Conservation (phyloP, 2,888 invertebrate species). For the Odontocerum albicorne region DNA sequence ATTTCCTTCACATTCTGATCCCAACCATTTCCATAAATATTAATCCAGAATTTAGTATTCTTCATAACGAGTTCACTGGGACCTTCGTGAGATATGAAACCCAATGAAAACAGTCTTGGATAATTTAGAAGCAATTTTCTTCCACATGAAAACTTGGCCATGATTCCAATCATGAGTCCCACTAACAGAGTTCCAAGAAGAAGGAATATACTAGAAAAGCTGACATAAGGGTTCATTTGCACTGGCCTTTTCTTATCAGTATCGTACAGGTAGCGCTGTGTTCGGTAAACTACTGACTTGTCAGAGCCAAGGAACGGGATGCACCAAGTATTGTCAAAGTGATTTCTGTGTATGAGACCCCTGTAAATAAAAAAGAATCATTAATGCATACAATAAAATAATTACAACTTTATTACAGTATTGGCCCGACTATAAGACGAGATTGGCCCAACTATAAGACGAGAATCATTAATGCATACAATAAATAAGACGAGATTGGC, state of each 20-base stretch:
- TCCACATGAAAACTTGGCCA: constrained; percentile 50
- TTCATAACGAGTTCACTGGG: constrained; percentile 64
- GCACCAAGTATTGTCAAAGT: constrained; percentile 57
- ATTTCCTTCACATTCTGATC: constrained; percentile 54
- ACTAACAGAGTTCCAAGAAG: constrained; percentile 56
- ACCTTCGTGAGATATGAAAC: constrained; percentile 66
- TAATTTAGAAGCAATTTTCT: constrained; percentile 41
- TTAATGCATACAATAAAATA: too few species aligned
- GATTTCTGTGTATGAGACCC: constrained; percentile 53
- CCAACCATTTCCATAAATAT: constrained; percentile 82
- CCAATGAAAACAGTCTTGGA: constrained; percentile 43
- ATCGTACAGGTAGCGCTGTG: constrained; percentile 76
- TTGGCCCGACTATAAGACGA: too few species aligned
- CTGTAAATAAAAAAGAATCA: constrained; percentile 43
- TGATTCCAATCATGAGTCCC: constrained; percentile 61
- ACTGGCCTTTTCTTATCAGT: constrained; percentile 70
- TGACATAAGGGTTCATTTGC: constrained; percentile 76
- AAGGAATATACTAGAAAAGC: constrained; percentile 45
- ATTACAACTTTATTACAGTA: too few species aligned
- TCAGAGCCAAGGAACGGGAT: constrained; percentile 84
- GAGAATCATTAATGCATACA: too few species aligned
- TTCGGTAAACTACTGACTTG: constrained; percentile 76
- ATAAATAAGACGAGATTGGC: too few species aligned
- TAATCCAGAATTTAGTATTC: constrained; percentile 64
- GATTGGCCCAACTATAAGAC: too few species aligned